Percentiles rank a stretch among this genome's conserved stretches.
phyloP scores from a whole-genome alignment of 2,888 invertebrate genomes.

The Phanerotoma sp. region DNA sequence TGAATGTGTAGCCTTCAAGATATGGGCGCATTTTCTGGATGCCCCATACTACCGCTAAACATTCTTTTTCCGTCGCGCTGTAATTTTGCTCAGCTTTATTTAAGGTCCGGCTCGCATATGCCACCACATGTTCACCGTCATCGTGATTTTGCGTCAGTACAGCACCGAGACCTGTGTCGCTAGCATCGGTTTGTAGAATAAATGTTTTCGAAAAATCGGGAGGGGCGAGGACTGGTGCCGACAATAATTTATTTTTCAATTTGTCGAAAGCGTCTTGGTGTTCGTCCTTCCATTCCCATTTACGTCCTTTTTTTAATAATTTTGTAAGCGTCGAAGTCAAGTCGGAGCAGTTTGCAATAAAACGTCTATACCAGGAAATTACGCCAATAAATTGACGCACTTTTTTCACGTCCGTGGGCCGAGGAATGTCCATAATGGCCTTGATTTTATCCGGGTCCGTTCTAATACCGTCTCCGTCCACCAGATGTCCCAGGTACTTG shows the following conservation, averaged over 20 bases:
- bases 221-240: constrained; percentile 15
- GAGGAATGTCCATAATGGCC: constrained; percentile 2
- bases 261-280: constrained; percentile 12
- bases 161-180: constrained; percentile 12
- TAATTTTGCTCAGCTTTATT: constrained; percentile 8
- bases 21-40: constrained; percentile 14
- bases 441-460: constrained; percentile 26
- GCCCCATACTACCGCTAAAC: constrained; percentile 14
- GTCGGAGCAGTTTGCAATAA: constrained; percentile 14
- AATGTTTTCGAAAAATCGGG: constrained; percentile 20
- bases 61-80: constrained; percentile 12
- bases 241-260: constrained; percentile 3
- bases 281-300: constrained; percentile 19
- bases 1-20: constrained; percentile 21
- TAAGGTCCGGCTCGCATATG: constrained; percentile 12
- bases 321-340: constrained; percentile 11
- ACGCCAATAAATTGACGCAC: constrained; percentile 36
- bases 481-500: constrained; percentile 28
- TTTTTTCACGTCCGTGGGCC: constrained; percentile 28
- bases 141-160: constrained; percentile 9
- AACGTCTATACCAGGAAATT: constrained; percentile 35
- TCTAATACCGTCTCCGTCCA: constrained; percentile 12
- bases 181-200: constrained; percentile 24
- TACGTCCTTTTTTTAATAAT: constrained; percentile 5
- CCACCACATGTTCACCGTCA: background rate